These are phyloP conservation scores for Rattus norvegicus DNA, from an alignment of 2,113 vertebrate species.

Conservation along the genomic window DNA sequence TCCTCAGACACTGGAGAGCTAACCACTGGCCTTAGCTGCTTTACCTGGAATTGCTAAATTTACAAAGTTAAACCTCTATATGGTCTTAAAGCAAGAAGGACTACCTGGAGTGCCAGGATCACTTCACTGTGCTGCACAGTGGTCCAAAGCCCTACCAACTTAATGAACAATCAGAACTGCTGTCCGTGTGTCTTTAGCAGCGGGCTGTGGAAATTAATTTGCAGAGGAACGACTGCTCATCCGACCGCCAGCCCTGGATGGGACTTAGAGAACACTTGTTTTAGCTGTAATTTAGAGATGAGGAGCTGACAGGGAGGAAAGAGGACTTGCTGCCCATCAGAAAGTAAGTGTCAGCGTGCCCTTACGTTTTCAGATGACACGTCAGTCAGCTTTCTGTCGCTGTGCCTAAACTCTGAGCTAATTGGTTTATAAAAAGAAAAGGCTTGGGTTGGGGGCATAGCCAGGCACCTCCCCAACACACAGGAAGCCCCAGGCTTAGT, in stretches of 20 bases:
- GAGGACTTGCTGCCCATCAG: background rate
- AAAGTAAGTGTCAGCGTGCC: background rate
- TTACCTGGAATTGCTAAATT: background rate
- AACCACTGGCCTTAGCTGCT: background rate
- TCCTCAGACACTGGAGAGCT: background rate
- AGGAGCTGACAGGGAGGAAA: background rate
- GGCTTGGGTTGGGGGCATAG: background rate
- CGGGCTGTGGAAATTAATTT: background rate
- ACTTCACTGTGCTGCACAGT: background rate
- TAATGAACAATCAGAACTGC: slow-evolving; percentile 31
- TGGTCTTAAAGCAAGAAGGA: background rate
- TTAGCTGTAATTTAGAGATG: background rate
- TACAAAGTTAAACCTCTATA: background rate
- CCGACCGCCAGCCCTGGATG: background rate
- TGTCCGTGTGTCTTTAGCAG: background rate
- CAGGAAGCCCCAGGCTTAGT: background rate
- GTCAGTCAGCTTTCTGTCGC: background rate
- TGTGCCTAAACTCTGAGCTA: background rate
- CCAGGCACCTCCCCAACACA: background rate
- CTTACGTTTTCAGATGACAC: background rate
- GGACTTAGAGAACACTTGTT: background rate
- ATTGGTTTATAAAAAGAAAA: background rate
- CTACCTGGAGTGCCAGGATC: background rate
- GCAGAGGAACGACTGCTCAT: background rate
- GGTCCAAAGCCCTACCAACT: background rate